These are phyloP conservation scores for Masticophis lateralis DNA, from an alignment of 2,797 vertebrate genomes.

Conservation along the genomic window DNA sequence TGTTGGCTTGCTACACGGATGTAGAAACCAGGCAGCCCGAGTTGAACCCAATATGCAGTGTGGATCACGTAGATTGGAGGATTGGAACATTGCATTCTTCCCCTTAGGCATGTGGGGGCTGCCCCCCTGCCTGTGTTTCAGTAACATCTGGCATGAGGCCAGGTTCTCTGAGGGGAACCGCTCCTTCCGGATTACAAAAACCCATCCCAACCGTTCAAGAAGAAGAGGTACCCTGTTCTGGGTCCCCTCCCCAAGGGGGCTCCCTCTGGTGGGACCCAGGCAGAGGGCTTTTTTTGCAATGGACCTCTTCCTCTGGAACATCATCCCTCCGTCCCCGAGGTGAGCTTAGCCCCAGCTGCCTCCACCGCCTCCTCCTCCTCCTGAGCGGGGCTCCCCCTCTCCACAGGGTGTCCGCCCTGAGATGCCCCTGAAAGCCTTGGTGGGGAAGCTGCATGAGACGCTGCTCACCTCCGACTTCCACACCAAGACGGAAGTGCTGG, in stretches of 20 bases:
- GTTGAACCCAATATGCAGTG: neutral
- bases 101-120: neutral
- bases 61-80: neutral
- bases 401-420: constrained; percentile 41
- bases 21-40: neutral
- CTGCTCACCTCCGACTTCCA: constrained; percentile 24
- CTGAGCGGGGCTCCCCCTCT: neutral
- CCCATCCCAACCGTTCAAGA: neutral
- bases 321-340: neutral
- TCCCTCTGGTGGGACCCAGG: neutral
- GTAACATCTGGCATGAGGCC: neutral
- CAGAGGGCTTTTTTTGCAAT: neutral
- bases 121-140: neutral
- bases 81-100: neutral
- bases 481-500: constrained; percentile 40
- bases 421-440: constrained; percentile 51
- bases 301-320: neutral
- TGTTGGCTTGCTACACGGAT: neutral
- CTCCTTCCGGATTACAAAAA: neutral
- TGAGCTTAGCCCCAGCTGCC: neutral
- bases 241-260: neutral
- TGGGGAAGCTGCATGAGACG: constrained; percentile 38
- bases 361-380: no score
- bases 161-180: neutral
- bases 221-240: neutral